These are phyloP conservation scores for Drosophila littoralis DNA, from an alignment of 1,140 invertebrate species.

Conservation along the genomic window DNA sequence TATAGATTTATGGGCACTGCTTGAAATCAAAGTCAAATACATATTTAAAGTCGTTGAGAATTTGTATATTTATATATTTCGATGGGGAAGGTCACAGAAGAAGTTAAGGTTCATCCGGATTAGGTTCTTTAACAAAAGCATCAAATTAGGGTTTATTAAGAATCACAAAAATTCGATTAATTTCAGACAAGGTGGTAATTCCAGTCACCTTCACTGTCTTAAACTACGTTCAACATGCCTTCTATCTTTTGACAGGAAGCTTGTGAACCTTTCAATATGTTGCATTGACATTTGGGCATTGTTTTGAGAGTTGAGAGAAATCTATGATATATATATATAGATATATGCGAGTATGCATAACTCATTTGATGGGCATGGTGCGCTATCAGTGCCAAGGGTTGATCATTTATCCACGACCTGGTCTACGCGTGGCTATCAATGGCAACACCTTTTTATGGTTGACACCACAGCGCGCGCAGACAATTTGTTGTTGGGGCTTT, in stretches of 20 bases:
- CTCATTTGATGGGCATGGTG: conserved; percentile 12
- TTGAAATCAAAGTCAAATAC: too few relatives aligned
- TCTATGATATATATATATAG: conserved; percentile 12
- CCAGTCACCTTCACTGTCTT: too few relatives aligned
- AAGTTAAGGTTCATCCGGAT: too few relatives aligned
- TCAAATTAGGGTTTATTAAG: neutral
- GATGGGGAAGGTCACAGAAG: too few relatives aligned
- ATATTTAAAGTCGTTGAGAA: too few relatives aligned
- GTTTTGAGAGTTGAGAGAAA: conserved; percentile 3
- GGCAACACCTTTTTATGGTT: conserved; percentile 59
- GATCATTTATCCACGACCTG: conserved; percentile 2
- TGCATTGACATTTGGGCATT: conserved; percentile 8
- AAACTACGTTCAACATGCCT: too few relatives aligned
- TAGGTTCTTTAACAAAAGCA: too few relatives aligned
- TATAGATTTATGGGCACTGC: too few relatives aligned
- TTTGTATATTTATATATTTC: too few relatives aligned
- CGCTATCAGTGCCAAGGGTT: conserved; percentile 24
- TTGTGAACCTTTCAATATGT: conserved; percentile 19
- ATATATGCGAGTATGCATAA: conserved; percentile 19
- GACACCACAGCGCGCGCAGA: conserved; percentile 14
- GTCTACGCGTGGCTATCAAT: conserved; percentile 37
- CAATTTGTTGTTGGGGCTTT: conserved; percentile 70
- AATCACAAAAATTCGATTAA: too few relatives aligned
- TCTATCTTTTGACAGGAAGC: neutral
- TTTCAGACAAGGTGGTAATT: too few relatives aligned